Evolutionary conservation across 2,797 vertebrate genomes (phyloP).

Genomic region (Cichlasoma orientale): DNA sequence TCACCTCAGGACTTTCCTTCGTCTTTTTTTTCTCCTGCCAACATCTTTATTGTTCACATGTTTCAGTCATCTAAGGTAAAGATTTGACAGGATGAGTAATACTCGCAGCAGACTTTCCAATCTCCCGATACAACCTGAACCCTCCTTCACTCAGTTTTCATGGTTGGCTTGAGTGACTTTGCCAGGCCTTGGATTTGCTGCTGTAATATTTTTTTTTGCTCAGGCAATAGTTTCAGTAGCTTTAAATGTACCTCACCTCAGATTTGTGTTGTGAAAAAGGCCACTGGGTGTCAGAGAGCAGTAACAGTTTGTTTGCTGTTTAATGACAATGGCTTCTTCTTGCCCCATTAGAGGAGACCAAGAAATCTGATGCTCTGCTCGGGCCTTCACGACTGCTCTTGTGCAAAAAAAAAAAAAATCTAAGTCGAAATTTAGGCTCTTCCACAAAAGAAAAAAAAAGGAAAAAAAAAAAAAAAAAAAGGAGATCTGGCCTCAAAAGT

Average conservation of each 20-base stretch:
- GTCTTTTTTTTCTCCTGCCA: background rate
- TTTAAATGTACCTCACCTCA: background rate
- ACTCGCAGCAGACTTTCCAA: slow-evolving; percentile 1
- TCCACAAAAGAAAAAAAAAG: background rate
- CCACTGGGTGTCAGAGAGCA: slow-evolving; percentile 1
- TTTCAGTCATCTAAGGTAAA: slow-evolving; percentile 16
- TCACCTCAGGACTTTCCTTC: slow-evolving; percentile 1
- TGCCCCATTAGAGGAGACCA: slow-evolving; percentile 4
- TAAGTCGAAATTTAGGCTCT: background rate
- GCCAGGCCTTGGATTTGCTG: background rate
- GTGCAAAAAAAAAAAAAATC: slow-evolving; percentile 26
- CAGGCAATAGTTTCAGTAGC: background rate
- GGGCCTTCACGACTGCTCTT: background rate
- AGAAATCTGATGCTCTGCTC: slow-evolving; percentile 15
- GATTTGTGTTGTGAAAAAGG: background rate
- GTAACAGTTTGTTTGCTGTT: slow-evolving; percentile 4
- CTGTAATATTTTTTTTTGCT: slow-evolving; percentile 21
- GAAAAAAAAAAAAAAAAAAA: rapidly evolving
- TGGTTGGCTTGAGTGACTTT: background rate
- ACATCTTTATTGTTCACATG: slow-evolving; percentile 4
- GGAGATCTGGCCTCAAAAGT: background rate
- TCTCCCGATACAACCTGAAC: background rate
- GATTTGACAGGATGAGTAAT: background rate
- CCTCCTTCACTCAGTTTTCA: slow-evolving; percentile 10
- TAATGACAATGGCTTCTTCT: slow-evolving; percentile 23